Conservation (phyloP, 92 coral and sea anemone genomes). For the Paragorgia papillata region DNA sequence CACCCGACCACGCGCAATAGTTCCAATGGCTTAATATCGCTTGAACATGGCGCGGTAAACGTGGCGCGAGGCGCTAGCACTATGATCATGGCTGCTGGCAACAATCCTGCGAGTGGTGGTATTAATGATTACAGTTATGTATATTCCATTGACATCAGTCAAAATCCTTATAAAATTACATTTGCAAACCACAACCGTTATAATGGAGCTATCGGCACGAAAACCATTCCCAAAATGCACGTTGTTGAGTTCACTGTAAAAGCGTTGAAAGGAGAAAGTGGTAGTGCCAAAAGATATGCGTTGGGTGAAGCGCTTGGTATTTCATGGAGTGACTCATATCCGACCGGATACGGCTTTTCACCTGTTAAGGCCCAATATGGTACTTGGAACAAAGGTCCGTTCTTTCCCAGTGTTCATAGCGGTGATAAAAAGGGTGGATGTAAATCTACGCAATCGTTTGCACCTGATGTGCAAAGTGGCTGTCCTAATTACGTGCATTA, state of each 20-base stretch:
- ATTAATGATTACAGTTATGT: slow-evolving; percentile 72
- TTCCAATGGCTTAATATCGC: slow-evolving; percentile 69
- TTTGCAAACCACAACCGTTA: slow-evolving; percentile 86
- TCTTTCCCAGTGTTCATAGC: slow-evolving; percentile 91
- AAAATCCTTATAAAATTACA: slow-evolving; percentile 74
- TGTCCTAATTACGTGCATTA: slow-evolving; percentile 64
- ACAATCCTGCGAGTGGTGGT: slow-evolving; percentile 81
- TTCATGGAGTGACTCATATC: slow-evolving; percentile 75
- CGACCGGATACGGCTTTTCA: slow-evolving; percentile 86
- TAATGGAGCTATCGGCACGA: slow-evolving; percentile 67
- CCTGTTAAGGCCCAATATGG: slow-evolving; percentile 56
- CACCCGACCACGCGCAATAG: slow-evolving; percentile 66
- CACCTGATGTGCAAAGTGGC: slow-evolving; percentile 76
- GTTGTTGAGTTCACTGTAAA: slow-evolving; percentile 72
- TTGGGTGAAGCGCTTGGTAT: slow-evolving; percentile 80
- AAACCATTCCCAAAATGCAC: slow-evolving; percentile 85
- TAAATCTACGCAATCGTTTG: slow-evolving; percentile 48
- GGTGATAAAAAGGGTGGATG: slow-evolving; percentile 70
- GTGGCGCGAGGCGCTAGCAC: slow-evolving; percentile 74
- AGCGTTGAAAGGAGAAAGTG: slow-evolving; percentile 90
- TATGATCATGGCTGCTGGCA: slow-evolving; percentile 98
- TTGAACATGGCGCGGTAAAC: slow-evolving; percentile 77
- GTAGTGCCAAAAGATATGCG: slow-evolving; percentile 66
- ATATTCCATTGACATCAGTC: slow-evolving; percentile 65
- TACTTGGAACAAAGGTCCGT: slow-evolving; percentile 68